A percentile compares a stretch with the other conserved stretches of the same genome.
These are phyloP conservation scores for Choloepus didactylus DNA, from an alignment of 2,797 vertebrate genomes.

Conservation along the genomic window DNA sequence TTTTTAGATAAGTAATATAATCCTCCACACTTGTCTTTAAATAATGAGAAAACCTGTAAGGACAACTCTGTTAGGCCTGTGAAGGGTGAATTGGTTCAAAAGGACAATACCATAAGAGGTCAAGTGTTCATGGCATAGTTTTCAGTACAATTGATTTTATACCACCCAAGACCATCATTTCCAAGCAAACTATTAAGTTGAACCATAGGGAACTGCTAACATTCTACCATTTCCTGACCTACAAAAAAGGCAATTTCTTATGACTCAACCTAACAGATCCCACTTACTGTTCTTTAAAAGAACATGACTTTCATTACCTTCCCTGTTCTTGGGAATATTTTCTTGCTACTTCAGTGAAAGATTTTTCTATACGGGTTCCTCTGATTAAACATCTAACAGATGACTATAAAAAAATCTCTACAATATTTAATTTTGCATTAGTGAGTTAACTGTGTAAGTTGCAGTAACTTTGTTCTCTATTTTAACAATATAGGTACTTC, in stretches of 20 bases:
- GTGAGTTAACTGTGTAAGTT: not conserved
- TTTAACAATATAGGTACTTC: not conserved
- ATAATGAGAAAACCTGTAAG: not conserved
- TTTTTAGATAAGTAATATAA: not conserved
- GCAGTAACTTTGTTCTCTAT: not conserved
- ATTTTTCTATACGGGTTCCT: not conserved
- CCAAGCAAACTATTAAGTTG: not conserved
- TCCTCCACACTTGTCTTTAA: not conserved
- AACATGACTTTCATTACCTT: not conserved
- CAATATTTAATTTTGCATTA: constrained; percentile 18
- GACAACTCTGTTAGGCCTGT: not conserved
- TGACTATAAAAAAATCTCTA: not conserved
- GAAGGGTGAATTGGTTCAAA: not conserved
- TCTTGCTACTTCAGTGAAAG: not conserved
- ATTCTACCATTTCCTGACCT: constrained; percentile 9
- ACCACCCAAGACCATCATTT: not conserved
- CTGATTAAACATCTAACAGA: constrained; percentile 15
- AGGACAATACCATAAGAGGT: not conserved
- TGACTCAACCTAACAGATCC: not conserved
- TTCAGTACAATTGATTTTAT: not conserved
- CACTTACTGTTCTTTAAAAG: not conserved
- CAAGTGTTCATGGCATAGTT: not conserved
- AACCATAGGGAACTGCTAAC: not conserved
- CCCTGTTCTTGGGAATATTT: not conserved
- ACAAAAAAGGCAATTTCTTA: not conserved